phyloP scores from a whole-genome alignment of 1,140 invertebrate genomes.

The Drosophila teissieri region DNA sequence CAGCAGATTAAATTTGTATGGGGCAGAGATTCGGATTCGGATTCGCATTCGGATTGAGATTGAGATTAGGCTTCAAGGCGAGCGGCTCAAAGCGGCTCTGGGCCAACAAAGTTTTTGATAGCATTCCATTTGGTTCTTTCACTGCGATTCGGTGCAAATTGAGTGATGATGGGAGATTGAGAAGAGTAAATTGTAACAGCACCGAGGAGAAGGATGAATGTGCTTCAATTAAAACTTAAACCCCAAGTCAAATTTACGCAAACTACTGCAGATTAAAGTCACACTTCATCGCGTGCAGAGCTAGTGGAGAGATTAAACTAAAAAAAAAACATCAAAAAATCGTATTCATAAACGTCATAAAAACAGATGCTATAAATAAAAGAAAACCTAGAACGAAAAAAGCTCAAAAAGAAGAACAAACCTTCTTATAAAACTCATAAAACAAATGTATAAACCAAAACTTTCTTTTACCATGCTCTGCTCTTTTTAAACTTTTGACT shows the following conservation, averaged over 20 bases:
- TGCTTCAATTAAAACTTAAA: not conserved
- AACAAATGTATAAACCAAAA: conserved; percentile 79
- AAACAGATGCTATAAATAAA: conserved; percentile 58
- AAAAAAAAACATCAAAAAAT: conserved; percentile 15
- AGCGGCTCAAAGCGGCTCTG: conserved; percentile 41
- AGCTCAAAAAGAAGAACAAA: conserved; percentile 29
- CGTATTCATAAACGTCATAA: conserved; percentile 48
- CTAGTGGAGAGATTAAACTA: conserved; percentile 30
- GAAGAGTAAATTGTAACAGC: conserved; percentile 60
- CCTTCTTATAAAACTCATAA: conserved; percentile 71
- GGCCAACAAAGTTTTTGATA: conserved; percentile 75
- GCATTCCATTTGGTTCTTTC: conserved; percentile 45
- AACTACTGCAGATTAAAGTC: conserved; percentile 55
- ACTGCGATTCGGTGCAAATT: conserved; percentile 43
- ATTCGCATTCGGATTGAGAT: conserved; percentile 25
- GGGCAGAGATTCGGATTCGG: not conserved
- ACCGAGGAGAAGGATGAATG: conserved; percentile 8
- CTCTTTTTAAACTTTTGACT: conserved; percentile 79
- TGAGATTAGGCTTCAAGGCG: conserved; percentile 52
- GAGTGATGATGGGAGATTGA: conserved; percentile 29
- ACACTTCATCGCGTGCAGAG: conserved; percentile 37
- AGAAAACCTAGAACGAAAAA: conserved; percentile 20
- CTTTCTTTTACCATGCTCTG: conserved; percentile 80
- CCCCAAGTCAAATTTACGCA: not conserved
- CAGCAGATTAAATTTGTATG: conserved; percentile 69